A percentile compares a stretch with the other conserved stretches of the same genome.
phyloP scores from a whole-genome alignment of 2,888 invertebrate genomes.

The Eupithecia vulgata region DNA sequence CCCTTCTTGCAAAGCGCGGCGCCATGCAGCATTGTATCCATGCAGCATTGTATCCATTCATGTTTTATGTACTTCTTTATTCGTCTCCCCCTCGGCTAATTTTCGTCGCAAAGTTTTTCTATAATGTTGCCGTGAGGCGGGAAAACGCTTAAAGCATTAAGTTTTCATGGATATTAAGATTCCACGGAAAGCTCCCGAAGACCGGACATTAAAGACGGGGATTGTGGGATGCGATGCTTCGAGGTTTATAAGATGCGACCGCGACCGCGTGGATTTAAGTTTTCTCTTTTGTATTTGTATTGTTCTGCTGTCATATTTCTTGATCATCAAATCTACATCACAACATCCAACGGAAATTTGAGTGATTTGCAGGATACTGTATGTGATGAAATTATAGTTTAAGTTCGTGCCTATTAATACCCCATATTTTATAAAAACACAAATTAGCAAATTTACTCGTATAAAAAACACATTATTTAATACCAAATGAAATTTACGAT shows the following conservation, averaged over 20 bases:
- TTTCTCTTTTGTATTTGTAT: no score
- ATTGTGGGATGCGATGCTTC: background rate
- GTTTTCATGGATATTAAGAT: constrained; percentile 44
- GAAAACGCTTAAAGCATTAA: constrained; percentile 41
- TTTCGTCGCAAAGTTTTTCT: constrained; percentile 10
- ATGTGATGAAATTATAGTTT: no score
- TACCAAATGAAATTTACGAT: background rate
- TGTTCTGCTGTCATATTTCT: background rate
- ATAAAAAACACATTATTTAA: background rate
- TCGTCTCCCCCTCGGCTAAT: constrained; percentile 6
- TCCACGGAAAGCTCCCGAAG: constrained; percentile 44
- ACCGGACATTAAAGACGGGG: constrained; percentile 48
- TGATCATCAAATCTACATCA: background rate
- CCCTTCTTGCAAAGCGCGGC: background rate
- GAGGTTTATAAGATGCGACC: background rate
- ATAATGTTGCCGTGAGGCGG: constrained; percentile 21
- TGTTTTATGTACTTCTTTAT: background rate
- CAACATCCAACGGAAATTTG: no score
- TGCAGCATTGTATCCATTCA: background rate
- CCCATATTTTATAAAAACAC: no score
- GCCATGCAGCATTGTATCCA: background rate
- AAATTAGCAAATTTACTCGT: background rate
- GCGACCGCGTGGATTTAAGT: no score
- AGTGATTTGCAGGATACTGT: no score
- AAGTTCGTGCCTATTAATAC: no score